Base-by-base conservation (phyloP, 2,888 invertebrate species). In the Torymus tubicola region DNA sequence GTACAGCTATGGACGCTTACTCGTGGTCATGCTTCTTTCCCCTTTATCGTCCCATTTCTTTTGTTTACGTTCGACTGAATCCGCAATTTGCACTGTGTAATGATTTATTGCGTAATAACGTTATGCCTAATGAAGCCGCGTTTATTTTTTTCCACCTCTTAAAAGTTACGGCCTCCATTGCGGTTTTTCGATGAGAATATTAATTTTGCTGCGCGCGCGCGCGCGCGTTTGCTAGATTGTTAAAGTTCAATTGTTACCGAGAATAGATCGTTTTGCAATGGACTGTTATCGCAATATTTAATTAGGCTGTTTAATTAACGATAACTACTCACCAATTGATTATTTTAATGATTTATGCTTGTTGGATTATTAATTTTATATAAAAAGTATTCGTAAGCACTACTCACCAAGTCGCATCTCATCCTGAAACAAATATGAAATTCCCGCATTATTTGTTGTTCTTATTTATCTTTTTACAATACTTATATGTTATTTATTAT, bases 41-140 rank as follows among this genome's bases (percentile, higher is more conserved):
- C 64, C 72, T 76, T 73, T 77, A 78, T 81, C 78, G 81, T 73
- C 14, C 69, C 64, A 72, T 73, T 78, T 81, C 77, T 81, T 73
- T 73, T 81, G 77, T 81, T 81, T 81, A 77, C 81, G 77, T 81
- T 70, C 65, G 53, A 78, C 42, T 64, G 81, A 81, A 77, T 77
- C 65, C 65, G 60, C 73, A 81, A 78, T 81, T 81, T 78, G 60
- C 77, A 70, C 73, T 53, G 73, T 42, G 63, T 78, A 78, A 76
- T 74, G 81, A 81, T 81, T 81, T 78, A 81, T 78, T 70, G 74
- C 65, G 70, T 24, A 60, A 65, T 78, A 78, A 74, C 64, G 74
- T 78, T 78, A 65, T 74, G 78, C 68, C 67, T 57, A 74, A 81
- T 70, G 74, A 78, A 73, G 64, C 58, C 16, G 70, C 72, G 13